These are phyloP conservation scores for Heterohyrax brucei DNA, from an alignment of 2,797 vertebrate species.

Conservation along the genomic window DNA sequence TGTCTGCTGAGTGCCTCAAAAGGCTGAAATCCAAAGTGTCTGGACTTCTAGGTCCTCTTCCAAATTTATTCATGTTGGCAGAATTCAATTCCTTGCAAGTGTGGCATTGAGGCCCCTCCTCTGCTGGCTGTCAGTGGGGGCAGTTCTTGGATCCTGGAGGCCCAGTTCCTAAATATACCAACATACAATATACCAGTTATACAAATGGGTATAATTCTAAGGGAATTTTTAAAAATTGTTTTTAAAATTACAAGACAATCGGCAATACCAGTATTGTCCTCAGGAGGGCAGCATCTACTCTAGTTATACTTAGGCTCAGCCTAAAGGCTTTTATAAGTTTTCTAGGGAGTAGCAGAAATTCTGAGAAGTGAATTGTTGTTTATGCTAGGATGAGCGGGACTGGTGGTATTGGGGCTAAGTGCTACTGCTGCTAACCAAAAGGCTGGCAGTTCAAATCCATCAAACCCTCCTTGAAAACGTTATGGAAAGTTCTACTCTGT, in stretches of 20 bases:
- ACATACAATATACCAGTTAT: too few relatives aligned
- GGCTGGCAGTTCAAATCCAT: too few relatives aligned
- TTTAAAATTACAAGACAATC: background rate
- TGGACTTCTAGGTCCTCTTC: background rate
- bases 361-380: constrained; percentile 26
- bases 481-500: too few relatives aligned
- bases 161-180: background rate
- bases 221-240: background rate
- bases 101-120: background rate
- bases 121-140: background rate
- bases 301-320: constrained; percentile 17
- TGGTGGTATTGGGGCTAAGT: too few relatives aligned
- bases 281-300: constrained; percentile 88
- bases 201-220: background rate
- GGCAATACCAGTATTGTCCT: constrained; percentile 71
- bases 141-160: background rate
- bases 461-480: too few relatives aligned
- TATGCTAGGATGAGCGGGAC: background rate
- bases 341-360: background rate
- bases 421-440: too few relatives aligned
- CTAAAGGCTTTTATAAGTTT: background rate
- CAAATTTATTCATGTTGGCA: background rate
- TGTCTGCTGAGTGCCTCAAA: constrained; percentile 1
- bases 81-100: background rate
- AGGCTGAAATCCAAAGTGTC: background rate